Percentiles rank a stretch among this genome's conserved stretches.
phyloP scores from a whole-genome alignment of 2,797 vertebrate genomes.

The Gallinago nigripennis region DNA sequence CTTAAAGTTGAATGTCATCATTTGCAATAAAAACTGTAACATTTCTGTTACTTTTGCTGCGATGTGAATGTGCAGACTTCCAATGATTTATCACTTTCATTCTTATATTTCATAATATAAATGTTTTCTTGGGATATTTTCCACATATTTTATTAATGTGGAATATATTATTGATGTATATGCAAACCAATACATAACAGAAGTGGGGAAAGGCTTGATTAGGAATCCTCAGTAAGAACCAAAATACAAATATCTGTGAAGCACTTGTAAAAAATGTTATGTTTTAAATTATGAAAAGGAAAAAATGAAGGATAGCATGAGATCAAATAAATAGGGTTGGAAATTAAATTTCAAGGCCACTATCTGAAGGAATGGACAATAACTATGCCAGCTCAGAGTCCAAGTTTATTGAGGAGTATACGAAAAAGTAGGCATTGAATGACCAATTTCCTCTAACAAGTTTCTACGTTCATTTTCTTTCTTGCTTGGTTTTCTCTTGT shows the following conservation, averaged over 20 bases:
- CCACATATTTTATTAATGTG: background rate
- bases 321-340: background rate
- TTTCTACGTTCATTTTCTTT: background rate
- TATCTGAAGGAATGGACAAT: background rate
- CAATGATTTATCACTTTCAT: background rate
- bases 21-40: background rate
- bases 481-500: background rate
- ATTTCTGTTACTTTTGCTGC: background rate
- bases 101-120: background rate
- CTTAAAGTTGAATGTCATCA: background rate
- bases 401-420: background rate
- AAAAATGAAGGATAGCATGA: slow-evolving; percentile 13
- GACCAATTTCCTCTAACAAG: background rate
- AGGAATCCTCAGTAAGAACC: background rate
- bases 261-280: background rate
- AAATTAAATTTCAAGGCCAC: background rate
- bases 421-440: background rate
- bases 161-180: background rate
- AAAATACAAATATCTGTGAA: background rate
- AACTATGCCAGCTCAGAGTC: background rate
- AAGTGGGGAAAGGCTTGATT: background rate
- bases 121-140: background rate
- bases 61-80: background rate
- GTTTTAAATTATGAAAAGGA: background rate
- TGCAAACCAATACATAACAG: background rate